These are phyloP conservation scores for Osmerus mordax DNA, from an alignment of 2,113 vertebrate species.

Conservation along the genomic window DNA sequence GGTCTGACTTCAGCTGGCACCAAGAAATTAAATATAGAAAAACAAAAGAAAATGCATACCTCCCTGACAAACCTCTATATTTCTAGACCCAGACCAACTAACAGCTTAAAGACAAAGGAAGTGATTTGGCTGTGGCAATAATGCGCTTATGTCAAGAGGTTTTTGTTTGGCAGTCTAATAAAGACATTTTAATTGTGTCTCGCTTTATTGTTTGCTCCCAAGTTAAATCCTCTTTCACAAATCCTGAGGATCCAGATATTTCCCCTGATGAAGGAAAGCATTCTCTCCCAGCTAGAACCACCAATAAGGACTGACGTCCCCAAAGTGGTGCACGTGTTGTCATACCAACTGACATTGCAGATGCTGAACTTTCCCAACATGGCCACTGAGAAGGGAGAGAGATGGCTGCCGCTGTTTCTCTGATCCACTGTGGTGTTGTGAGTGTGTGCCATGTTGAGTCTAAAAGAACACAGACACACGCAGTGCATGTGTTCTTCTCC, in stretches of 20 bases:
- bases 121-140: constrained; percentile 12
- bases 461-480: background rate
- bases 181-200: constrained; percentile 56
- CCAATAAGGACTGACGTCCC: no score
- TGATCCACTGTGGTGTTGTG: background rate
- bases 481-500: background rate
- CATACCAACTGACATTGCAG: no score
- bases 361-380: background rate
- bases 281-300: no score
- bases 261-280: constrained; percentile 36
- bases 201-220: constrained; percentile 51
- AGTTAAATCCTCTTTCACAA: constrained; percentile 59
- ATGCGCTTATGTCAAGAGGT: constrained; percentile 47
- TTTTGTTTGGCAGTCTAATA: constrained; percentile 47
- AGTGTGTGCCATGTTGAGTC: background rate
- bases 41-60: constrained; percentile 21
- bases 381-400: background rate
- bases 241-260: constrained; percentile 58
- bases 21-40: constrained; percentile 53
- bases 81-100: no score
- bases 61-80: constrained; percentile 3
- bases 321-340: no score
- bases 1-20: constrained; percentile 52
- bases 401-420: background rate
- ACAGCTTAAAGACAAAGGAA: no score